These are phyloP conservation scores for Oenanthe melanoleuca DNA, from an alignment of 2,113 vertebrate genomes.

Conservation along the genomic window DNA sequence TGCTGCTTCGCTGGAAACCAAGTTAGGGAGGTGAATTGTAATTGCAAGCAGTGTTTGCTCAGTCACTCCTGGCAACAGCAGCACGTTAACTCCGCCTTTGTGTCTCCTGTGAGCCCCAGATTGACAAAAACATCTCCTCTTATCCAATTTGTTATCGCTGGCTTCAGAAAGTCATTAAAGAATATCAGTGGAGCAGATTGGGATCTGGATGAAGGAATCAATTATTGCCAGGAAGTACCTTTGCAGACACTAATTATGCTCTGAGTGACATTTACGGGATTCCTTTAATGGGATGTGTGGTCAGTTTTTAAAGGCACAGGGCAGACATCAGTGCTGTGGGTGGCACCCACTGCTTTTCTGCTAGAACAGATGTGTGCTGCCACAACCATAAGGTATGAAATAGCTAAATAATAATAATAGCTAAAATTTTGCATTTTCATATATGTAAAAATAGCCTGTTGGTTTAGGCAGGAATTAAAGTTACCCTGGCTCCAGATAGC, in stretches of 20 bases:
- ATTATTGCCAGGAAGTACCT: conserved; percentile 53
- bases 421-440: background rate
- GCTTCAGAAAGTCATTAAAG: conserved; percentile 63
- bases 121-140: conserved; percentile 44
- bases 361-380: background rate
- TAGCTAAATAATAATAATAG: background rate
- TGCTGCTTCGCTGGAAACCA: conserved; percentile 19
- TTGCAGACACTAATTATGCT: conserved; percentile 33
- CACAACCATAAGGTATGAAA: background rate
- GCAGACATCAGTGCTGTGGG: background rate
- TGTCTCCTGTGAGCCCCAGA: conserved; percentile 23
- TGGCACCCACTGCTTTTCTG: background rate
- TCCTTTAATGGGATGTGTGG: background rate
- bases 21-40: conserved; percentile 50
- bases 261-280: conserved; percentile 29
- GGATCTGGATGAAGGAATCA: conserved; percentile 47
- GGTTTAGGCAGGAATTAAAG: background rate
- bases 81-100: conserved; percentile 34
- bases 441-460: background rate
- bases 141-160: conserved; percentile 53
- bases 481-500: background rate
- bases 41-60: conserved; percentile 51
- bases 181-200: conserved; percentile 43
- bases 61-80: conserved; percentile 43
- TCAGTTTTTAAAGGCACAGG: conserved; percentile 42